phyloP scores from a whole-genome alignment of 1,140 invertebrate genomes.

The Drosophila rufa region DNA sequence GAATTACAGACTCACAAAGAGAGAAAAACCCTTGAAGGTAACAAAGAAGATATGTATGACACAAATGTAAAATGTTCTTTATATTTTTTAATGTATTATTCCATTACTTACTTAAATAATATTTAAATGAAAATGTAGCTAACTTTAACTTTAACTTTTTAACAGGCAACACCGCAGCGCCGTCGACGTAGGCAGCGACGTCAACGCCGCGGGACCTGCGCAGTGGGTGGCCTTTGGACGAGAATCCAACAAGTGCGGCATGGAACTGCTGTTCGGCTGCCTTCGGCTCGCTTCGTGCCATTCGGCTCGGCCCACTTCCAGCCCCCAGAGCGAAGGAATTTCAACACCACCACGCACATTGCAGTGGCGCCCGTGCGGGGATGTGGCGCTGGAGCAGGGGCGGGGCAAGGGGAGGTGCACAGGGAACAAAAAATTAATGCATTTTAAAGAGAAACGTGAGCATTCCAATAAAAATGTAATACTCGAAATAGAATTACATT shows the following conservation, averaged over 20 bases:
- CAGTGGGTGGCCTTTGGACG: slow-evolving; percentile 12
- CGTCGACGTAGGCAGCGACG: slow-evolving; percentile 35
- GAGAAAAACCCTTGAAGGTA: neutral
- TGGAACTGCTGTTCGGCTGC: slow-evolving; percentile 29
- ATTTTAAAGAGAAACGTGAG: too few species aligned
- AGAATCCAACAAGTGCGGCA: slow-evolving; percentile 84
- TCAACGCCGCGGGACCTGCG: slow-evolving; percentile 52
- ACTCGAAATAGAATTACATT: too few species aligned
- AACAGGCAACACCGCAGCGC: slow-evolving; percentile 8
- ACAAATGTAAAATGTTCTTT: neutral
- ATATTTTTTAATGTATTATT: too few species aligned
- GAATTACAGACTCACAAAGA: too few species aligned
- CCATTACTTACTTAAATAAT: neutral
- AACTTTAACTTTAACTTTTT: neutral
- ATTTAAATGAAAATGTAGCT: neutral
- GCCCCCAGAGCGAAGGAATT: slow-evolving; percentile 36
- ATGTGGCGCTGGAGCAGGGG: neutral
- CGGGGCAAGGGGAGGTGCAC: neutral
- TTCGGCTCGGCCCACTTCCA: slow-evolving; percentile 25
- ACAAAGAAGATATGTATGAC: too few species aligned
- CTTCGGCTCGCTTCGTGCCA: slow-evolving; percentile 9
- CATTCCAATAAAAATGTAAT: too few species aligned
- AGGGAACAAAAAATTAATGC: neutral
- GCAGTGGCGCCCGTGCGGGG: slow-evolving; percentile 16
- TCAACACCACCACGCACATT: slow-evolving; percentile 41